These are phyloP conservation scores for Agrochola lota DNA, from an alignment of 2,888 invertebrate genomes.

Conservation along the genomic window DNA sequence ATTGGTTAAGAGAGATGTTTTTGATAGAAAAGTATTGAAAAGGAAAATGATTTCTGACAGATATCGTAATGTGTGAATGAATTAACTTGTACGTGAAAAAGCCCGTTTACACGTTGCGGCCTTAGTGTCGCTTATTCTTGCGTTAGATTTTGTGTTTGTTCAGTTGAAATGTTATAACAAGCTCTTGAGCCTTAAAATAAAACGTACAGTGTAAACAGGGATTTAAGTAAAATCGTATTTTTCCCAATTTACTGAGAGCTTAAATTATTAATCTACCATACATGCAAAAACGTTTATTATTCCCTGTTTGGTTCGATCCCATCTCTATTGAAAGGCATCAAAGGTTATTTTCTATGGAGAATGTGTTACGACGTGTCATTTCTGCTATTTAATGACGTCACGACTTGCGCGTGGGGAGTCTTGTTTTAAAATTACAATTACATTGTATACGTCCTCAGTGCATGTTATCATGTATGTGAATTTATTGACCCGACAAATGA, in stretches of 20 bases:
- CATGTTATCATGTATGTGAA: slow-evolving; percentile 48
- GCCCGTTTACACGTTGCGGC: neutral
- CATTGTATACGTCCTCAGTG: slow-evolving; percentile 35
- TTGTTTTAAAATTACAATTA: slow-evolving; percentile 64
- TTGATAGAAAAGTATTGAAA: neutral
- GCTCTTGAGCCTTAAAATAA: neutral
- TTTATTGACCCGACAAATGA: slow-evolving; percentile 44
- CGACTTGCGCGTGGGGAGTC: slow-evolving; percentile 60
- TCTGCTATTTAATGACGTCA: slow-evolving; percentile 50
- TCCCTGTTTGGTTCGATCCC: neutral
- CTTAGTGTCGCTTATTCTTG: neutral
- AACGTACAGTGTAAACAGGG: neutral
- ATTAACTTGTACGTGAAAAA: neutral
- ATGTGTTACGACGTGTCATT: slow-evolving; percentile 60
- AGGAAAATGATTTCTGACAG: neutral
- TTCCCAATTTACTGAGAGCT: too few species aligned
- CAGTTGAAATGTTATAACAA: neutral
- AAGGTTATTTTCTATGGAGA: slow-evolving; percentile 46
- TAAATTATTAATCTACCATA: too few species aligned
- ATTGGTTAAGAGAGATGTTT: slow-evolving; percentile 26
- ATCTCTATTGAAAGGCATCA: slow-evolving; percentile 15
- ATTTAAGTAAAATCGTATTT: neutral
- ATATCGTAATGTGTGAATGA: slow-evolving; percentile 1
- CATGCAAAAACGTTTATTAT: too few species aligned
- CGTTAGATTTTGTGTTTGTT: neutral